Percentiles rank a stretch among this genome's conserved stretches.
phyloP scores from a whole-genome alignment of 2,797 vertebrate species.

The Numenius phaeopus region DNA sequence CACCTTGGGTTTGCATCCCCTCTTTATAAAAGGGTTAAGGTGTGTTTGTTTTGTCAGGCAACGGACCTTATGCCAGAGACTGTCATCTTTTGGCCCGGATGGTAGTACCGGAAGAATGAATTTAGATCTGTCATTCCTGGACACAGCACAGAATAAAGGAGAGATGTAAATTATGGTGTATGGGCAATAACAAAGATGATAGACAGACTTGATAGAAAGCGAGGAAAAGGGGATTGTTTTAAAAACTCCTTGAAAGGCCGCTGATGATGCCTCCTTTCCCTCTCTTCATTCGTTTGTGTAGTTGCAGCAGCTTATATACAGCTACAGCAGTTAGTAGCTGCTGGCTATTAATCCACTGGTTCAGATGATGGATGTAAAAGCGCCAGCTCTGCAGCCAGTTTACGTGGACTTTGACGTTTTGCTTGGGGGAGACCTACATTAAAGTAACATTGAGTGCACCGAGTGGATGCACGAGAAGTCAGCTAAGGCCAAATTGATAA shows the following conservation, averaged over 20 bases:
- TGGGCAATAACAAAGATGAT: neutral
- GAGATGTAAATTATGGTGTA: neutral
- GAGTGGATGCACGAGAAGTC: neutral
- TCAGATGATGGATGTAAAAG: neutral
- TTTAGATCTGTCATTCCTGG: neutral
- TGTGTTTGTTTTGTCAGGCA: neutral
- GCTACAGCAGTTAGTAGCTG: neutral
- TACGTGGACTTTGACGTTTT: constrained; percentile 25
- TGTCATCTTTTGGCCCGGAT: neutral
- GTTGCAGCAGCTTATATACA: neutral
- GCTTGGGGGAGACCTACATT: neutral
- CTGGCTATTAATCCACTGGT: neutral
- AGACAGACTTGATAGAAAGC: neutral
- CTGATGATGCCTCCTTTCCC: neutral
- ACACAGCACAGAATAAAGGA: neutral
- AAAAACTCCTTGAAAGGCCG: neutral
- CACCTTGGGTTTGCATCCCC: neutral
- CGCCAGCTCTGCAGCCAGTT: neutral
- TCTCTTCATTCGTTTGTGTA: neutral
- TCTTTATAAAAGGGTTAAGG: neutral
- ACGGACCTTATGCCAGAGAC: neutral
- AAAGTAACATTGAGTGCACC: neutral
- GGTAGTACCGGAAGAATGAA: neutral
- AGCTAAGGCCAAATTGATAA: neutral
- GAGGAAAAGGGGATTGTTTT: neutral